Evolutionary conservation across 2,113 vertebrate species (phyloP), one percentile per base, ranked within the genome.

Genomic region (Drymodes brunneopygia): DNA sequence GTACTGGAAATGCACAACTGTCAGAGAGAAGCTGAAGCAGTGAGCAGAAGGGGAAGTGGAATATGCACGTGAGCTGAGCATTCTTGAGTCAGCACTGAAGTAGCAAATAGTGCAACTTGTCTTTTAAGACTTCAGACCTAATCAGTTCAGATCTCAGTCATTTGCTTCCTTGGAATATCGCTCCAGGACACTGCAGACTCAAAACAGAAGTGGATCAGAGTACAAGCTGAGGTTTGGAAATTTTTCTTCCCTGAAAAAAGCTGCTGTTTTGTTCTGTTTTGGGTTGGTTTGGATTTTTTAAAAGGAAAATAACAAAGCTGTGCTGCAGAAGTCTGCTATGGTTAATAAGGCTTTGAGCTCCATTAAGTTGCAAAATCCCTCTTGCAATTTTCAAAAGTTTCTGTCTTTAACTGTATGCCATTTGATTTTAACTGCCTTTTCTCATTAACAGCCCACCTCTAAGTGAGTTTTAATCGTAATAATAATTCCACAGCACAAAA

Each of bases 41-140:
- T 36, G 73, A 86, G 69, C 73, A 87, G 81, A 91, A 57, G 81
- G 74, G 74, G 36, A 95, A 80, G 45, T 19, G 33, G 71, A 80
- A 78, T 35, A 80, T 51, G 45, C 75, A 74, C 58, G 50, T 0
- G 0, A 90, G 51, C 75, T 78, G 36, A 60, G 38, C 77, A 62
- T 83, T 92, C 71, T 54, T 40, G 38, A 88, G 71, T 92, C 80
- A 81, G 88, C 81, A 81, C 38, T 70, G 67, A 65, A 88, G 75
- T 20, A 82, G 58, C 71, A 97, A 93, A 93, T 90, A 81, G 58
- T 61, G 45, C 74, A 79, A 72, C 62, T 72, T 95, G 58, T 90
- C 67, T 94, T 93, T 69, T 74, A 90, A 94, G 86, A 42, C 71
- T 90, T 86, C 50, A 88, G 79, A 54, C 75, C 58, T 80, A 38